phyloP scores from a whole-genome alignment of 2,797 vertebrate species.

The Platalea minor region DNA sequence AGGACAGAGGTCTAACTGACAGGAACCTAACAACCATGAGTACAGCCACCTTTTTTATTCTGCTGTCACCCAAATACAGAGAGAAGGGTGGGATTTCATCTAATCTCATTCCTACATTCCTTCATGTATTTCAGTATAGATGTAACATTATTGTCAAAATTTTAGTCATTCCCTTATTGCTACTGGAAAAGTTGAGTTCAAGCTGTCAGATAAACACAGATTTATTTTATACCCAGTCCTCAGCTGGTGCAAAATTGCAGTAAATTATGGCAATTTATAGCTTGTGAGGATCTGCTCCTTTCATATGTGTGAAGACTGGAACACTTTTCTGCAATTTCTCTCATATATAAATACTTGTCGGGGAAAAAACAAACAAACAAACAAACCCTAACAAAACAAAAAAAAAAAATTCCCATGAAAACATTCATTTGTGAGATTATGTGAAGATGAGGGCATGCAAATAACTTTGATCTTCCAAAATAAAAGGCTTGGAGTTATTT shows the following conservation, averaged over 20 bases:
- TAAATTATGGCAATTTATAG: not conserved
- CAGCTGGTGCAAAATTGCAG: not conserved
- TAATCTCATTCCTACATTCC: not conserved
- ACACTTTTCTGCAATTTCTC: not conserved
- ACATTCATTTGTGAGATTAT: not conserved
- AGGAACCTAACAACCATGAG: not conserved
- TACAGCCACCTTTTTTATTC: not conserved
- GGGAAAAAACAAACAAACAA: not conserved
- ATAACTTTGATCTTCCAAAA: conserved; percentile 10
- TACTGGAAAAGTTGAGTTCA: not conserved
- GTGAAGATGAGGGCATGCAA: not conserved
- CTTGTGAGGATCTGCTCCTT: not conserved
- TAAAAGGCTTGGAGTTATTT: conserved; percentile 58
- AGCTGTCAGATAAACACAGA: not conserved
- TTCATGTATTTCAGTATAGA: not conserved
- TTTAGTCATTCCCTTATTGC: not conserved
- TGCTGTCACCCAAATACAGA: not conserved
- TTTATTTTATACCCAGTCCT: not conserved
- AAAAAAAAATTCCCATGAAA: not conserved
- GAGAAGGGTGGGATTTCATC: not conserved
- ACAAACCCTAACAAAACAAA: not conserved
- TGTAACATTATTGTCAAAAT: not conserved
- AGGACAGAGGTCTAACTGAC: not conserved
- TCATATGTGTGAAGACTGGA: not conserved
- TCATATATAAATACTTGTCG: not conserved